phyloP scores from a whole-genome alignment of 1,140 invertebrate species.

The Aphaenogaster ashmeadi region DNA sequence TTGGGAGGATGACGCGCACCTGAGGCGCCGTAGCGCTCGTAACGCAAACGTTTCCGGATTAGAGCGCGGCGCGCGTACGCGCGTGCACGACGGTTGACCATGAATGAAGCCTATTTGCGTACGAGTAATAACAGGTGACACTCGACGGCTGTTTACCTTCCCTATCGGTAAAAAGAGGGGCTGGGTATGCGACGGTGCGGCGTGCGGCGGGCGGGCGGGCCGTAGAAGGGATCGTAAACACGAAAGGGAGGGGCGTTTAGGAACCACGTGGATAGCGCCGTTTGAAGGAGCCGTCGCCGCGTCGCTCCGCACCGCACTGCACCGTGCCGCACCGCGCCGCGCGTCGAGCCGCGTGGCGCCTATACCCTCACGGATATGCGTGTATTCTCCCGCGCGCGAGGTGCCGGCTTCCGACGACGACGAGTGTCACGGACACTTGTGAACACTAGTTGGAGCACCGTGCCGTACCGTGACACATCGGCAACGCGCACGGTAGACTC shows the following conservation, averaged over 20 bases:
- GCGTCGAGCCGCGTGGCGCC: slow-evolving; percentile 38
- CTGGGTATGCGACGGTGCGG: slow-evolving; percentile 43
- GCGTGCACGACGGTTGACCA: slow-evolving; percentile 71
- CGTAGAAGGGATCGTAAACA: slow-evolving; percentile 66
- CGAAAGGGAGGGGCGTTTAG: slow-evolving; percentile 62
- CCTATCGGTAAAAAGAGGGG: slow-evolving; percentile 81
- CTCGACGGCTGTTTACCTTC: slow-evolving; percentile 81
- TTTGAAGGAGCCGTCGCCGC: slow-evolving; percentile 56
- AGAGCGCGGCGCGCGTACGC: slow-evolving; percentile 46
- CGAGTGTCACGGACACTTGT: slow-evolving; percentile 54
- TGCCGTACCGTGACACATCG: slow-evolving; percentile 15
- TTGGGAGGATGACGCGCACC: not conserved
- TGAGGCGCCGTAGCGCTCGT: not conserved
- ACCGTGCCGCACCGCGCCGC: not conserved
- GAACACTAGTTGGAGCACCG: slow-evolving; percentile 31
- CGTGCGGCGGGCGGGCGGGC: slow-evolving; percentile 38
- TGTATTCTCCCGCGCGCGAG: slow-evolving; percentile 40
- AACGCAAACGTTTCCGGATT: slow-evolving; percentile 35
- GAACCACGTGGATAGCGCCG: slow-evolving; percentile 62
- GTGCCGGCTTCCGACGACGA: slow-evolving; percentile 32
- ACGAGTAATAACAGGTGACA: slow-evolving; percentile 84
- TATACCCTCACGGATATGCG: slow-evolving; percentile 41
- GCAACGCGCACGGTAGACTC: not conserved
- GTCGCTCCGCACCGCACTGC: not conserved
- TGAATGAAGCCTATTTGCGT: slow-evolving; percentile 84